Evolutionary conservation across 30 jellyfish, hydroid and myxozoan species (phyloP).

Genomic region (Catostylus mosaicus): DNA sequence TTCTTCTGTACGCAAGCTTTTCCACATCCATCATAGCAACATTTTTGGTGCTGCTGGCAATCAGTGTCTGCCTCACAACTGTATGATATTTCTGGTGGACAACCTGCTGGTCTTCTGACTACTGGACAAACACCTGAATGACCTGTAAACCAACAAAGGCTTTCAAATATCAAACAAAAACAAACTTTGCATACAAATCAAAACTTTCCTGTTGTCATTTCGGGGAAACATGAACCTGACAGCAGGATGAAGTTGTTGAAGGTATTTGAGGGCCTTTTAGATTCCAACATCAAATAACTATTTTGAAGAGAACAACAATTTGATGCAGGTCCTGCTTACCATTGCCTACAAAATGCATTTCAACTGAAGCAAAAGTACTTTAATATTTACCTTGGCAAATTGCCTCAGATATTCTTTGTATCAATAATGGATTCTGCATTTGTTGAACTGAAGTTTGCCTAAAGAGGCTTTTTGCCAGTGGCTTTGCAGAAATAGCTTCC

Average conservation of each 20-base stretch:
- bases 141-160: constrained; percentile 45
- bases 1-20: constrained; percentile 79
- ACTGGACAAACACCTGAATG: constrained; percentile 89
- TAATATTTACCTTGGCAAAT: constrained; percentile 69
- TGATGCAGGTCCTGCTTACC: no score
- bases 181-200: no score
- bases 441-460: constrained; percentile 28
- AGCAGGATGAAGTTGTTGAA: no score
- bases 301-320: no score
- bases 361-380: no score
- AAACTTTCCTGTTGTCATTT: no score
- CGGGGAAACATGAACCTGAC: no score
- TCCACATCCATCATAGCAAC: constrained; percentile 92
- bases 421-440: constrained; percentile 66
- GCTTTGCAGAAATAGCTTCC: constrained; percentile 72
- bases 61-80: constrained; percentile 87
- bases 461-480: constrained; percentile 49
- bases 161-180: no score
- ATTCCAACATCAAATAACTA: no score
- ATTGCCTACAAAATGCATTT: no score
- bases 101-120: constrained; percentile 59
- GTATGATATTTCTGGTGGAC: constrained; percentile 64
- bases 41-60: constrained; percentile 84
- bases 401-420: constrained; percentile 79
- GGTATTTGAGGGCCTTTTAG: no score